phyloP scores from a whole-genome alignment of 2,888 invertebrate species.

The Leptarthrus brevirostris region DNA sequence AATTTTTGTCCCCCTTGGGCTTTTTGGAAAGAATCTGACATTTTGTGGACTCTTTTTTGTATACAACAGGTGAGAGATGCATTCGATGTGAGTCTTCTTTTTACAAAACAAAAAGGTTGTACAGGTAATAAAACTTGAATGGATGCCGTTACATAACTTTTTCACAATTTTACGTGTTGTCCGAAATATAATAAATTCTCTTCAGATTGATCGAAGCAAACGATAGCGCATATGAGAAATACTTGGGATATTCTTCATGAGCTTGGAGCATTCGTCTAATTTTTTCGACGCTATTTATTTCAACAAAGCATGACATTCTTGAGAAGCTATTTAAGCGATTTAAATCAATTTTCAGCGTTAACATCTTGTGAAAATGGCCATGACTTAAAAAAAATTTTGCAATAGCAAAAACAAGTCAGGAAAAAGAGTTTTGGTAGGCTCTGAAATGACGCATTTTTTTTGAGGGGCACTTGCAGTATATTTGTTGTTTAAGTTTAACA shows the following conservation, averaged over 20 bases:
- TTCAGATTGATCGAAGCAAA: too few species aligned
- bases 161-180: slow-evolving; percentile 28
- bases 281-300: too few species aligned
- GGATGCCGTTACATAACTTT: slow-evolving; percentile 22
- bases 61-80: slow-evolving; percentile 17
- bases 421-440: neutral
- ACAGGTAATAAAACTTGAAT: slow-evolving; percentile 8
- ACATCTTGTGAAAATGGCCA: slow-evolving; percentile 37
- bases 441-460: too few species aligned
- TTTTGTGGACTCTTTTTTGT: neutral
- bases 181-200: too few species aligned
- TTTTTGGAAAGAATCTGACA: slow-evolving; percentile 15
- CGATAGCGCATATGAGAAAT: too few species aligned
- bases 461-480: too few species aligned
- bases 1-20: neutral
- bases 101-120: neutral
- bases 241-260: too few species aligned
- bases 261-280: too few species aligned
- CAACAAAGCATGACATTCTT: too few species aligned
- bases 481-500: too few species aligned
- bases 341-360: slow-evolving; percentile 38
- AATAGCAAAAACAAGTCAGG: neutral
- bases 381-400: slow-evolving; percentile 36
- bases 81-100: neutral
- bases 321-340: too few species aligned